Evolutionary conservation across 2,113 vertebrate species (phyloP).

Genomic region (Ursus arctos): DNA sequence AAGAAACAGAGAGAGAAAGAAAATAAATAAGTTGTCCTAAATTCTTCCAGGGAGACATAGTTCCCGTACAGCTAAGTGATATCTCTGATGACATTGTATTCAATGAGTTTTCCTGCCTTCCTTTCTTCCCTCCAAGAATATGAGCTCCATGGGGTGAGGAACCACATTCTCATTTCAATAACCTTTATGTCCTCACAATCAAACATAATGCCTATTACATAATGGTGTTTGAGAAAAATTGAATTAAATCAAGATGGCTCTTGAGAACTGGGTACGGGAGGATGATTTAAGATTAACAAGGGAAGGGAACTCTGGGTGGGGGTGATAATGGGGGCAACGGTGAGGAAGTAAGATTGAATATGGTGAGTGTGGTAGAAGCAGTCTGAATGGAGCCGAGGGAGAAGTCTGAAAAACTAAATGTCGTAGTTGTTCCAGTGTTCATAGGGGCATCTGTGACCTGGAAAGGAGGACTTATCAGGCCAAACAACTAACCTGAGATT

Average conservation of each 20-base stretch:
- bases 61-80: neutral
- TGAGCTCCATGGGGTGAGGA: neutral
- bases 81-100: neutral
- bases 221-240: neutral
- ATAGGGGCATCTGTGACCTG: neutral
- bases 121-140: neutral
- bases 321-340: neutral
- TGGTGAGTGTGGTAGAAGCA: neutral
- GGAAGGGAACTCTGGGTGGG: neutral
- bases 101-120: neutral
- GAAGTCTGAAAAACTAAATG: neutral
- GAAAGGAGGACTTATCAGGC: neutral
- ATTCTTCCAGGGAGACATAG: neutral
- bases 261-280: neutral
- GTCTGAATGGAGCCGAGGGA: neutral
- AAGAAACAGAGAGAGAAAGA: neutral
- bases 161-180: neutral
- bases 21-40: neutral
- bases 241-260: neutral
- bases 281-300: slow-evolving; percentile 1
- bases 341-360: neutral
- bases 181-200: neutral
- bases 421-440: neutral
- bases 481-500: neutral
- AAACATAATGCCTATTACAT: neutral